Evolutionary conservation across 2,113 vertebrate genomes (phyloP).

Genomic region (Oreochromis tanganicae): DNA sequence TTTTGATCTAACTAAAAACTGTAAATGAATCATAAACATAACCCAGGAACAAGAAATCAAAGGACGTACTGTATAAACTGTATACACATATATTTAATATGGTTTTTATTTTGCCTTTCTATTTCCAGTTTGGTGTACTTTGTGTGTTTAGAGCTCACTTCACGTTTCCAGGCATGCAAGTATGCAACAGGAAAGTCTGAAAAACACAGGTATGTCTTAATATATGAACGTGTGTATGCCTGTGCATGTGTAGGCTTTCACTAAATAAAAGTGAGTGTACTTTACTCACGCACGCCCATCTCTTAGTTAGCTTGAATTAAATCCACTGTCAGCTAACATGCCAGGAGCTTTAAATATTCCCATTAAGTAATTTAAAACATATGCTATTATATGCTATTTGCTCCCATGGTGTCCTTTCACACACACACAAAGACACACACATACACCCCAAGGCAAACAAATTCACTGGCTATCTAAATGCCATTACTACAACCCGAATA

Average conservation of each 20-base stretch:
- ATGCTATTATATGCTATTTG: conserved; percentile 39
- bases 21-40: not conserved
- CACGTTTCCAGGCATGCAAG: not conserved
- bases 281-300: not conserved
- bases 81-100: not conserved
- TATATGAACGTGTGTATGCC: not conserved
- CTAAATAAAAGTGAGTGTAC: not conserved
- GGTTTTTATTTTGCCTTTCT: not conserved
- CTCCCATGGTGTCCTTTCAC: not conserved
- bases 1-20: not conserved
- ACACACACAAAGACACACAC: not conserved
- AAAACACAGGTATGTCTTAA: not conserved
- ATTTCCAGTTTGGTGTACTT: not conserved
- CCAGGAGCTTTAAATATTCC: conserved; percentile 33
- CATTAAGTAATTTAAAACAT: conserved; percentile 61
- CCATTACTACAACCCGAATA: conserved; percentile 58
- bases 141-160: not conserved
- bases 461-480: conserved; percentile 50
- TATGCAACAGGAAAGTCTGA: not conserved
- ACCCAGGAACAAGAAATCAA: not conserved
- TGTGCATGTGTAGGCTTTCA: not conserved
- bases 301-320: conserved; percentile 64
- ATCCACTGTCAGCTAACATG: conserved; percentile 58
- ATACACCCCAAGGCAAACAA: conserved; percentile 6
- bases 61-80: not conserved